Conservation (phyloP, 2,113 vertebrate species). For the Globicephala melas region DNA sequence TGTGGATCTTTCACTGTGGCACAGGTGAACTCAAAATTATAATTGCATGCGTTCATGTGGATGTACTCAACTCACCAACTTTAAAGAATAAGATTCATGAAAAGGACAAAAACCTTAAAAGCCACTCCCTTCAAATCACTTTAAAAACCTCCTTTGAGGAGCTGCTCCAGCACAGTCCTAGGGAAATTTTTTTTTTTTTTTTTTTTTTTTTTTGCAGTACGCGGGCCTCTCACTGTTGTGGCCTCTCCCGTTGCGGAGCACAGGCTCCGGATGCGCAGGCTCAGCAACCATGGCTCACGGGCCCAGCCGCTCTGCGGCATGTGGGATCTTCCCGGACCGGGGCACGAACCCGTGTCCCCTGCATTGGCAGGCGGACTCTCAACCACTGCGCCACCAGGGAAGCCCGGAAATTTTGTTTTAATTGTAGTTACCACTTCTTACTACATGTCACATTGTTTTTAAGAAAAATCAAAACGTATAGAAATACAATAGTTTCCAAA, state of each 20-base stretch:
- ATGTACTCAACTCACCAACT: background rate
- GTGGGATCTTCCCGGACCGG: too few species aligned
- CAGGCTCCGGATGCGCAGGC: too few species aligned
- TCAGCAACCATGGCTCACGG: too few species aligned
- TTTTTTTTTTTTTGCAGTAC: too few species aligned
- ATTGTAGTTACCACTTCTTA: background rate
- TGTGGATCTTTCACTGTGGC: background rate
- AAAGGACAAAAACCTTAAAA: background rate
- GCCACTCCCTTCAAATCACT: background rate
- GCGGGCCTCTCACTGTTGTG: too few species aligned
- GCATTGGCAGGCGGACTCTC: too few species aligned
- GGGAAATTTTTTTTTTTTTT: background rate
- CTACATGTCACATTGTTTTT: background rate
- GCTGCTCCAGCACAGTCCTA: background rate
- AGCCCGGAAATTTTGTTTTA: background rate
- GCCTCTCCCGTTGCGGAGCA: too few species aligned
- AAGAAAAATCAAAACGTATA: background rate
- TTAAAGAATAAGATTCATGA: background rate
- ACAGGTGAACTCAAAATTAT: background rate
- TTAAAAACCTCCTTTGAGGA: background rate
- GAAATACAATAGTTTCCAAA: conserved; percentile 26
- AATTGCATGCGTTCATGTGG: background rate
- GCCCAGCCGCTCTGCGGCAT: too few species aligned
- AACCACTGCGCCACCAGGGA: too few species aligned
- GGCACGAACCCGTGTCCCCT: too few species aligned